phyloP scores from a whole-genome alignment of 2,888 invertebrate genomes.

The Ectemnius lituratus region DNA sequence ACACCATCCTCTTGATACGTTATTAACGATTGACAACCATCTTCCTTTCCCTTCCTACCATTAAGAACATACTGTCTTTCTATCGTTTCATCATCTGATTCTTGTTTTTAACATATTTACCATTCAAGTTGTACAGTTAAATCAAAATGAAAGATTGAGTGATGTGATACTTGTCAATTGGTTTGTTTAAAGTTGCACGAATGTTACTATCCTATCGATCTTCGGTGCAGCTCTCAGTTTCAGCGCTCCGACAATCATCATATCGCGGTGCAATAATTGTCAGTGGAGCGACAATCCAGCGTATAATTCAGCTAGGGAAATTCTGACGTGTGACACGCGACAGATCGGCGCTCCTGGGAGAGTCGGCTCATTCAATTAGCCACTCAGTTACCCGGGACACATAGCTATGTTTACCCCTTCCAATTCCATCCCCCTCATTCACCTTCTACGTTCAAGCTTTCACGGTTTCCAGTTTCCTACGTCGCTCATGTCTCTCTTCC shows the following conservation, averaged over 20 bases:
- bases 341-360: conserved; percentile 74
- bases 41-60: conserved; percentile 5
- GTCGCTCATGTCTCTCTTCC: background rate
- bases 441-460: conserved; percentile 45
- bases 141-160: too few species aligned
- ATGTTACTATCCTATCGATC: too few species aligned
- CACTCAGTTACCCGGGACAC: conserved; percentile 77
- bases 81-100: background rate
- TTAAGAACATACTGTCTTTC: background rate
- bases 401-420: conserved; percentile 68
- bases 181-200: too few species aligned
- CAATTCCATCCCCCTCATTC: conserved; percentile 35
- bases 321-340: conserved; percentile 75
- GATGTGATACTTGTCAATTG: too few species aligned
- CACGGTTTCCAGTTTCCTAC: conserved; percentile 21
- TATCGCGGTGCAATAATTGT: conserved; percentile 27
- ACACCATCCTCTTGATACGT: conserved; percentile 61
- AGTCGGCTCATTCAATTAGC: conserved; percentile 75
- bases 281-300: conserved; percentile 1
- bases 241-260: conserved; percentile 58
- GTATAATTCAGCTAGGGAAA: conserved; percentile 54
- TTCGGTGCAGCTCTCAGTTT: background rate
- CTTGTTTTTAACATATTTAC: background rate
- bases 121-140: background rate
- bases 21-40: conserved; percentile 64